Evolutionary conservation across 2,888 invertebrate genomes (phyloP).

Genomic region (Disparrhopalites patrizii): DNA sequence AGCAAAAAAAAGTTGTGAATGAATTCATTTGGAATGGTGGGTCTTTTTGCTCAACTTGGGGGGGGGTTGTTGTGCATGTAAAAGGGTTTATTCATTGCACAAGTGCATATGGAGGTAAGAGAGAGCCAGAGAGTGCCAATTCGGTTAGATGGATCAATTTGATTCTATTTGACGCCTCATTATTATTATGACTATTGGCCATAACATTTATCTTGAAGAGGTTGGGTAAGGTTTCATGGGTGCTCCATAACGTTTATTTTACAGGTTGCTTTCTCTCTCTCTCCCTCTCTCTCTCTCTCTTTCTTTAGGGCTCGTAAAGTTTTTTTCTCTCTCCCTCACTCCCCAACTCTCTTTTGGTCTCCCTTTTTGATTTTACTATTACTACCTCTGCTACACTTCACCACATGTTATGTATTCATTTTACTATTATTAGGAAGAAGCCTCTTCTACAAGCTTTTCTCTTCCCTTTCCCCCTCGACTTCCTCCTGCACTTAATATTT

Average conservation of each 20-base stretch:
- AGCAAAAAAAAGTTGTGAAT: no score
- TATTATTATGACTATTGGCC: conserved; percentile 21
- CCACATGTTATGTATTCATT: conserved; percentile 19
- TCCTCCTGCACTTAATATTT: no score
- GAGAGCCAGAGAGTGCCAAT: conserved; percentile 13
- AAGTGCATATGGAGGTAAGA: no score
- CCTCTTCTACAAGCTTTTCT: no score
- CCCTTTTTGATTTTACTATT: conserved; percentile 5
- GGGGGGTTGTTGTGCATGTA: no score
- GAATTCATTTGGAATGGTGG: no score
- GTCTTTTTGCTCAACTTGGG: no score
- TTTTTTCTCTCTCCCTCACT: not conserved
- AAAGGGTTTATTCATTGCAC: no score
- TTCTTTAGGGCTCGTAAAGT: conserved; percentile 9
- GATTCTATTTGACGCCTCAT: conserved; percentile 25
- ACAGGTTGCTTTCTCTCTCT: conserved; percentile 18
- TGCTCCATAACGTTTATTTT: conserved; percentile 15
- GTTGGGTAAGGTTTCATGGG: conserved; percentile 16
- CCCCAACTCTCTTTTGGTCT: no score
- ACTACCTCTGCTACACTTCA: not conserved
- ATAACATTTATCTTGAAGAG: conserved; percentile 21
- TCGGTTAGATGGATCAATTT: conserved; percentile 29
- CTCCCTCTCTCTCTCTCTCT: not conserved
- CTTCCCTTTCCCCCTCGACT: no score
- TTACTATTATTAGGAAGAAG: conserved; percentile 14